Evolutionary conservation across 2,888 invertebrate genomes (phyloP).

Genomic region (Hyposoter didymator): DNA sequence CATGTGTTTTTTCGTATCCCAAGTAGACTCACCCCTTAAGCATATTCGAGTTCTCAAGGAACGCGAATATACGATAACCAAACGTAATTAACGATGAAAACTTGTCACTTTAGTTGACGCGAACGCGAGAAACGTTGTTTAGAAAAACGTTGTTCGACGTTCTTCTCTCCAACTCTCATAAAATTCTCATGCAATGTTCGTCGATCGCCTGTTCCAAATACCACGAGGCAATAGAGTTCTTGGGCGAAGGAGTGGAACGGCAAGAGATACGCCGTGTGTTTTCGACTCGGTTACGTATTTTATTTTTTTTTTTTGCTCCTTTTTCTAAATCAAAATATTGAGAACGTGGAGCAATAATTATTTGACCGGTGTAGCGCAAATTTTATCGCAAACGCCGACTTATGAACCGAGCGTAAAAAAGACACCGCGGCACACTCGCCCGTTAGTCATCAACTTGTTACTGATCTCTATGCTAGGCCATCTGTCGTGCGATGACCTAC

Average conservation of each 20-base stretch:
- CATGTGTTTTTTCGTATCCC: too few relatives aligned
- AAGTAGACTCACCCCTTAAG: too few relatives aligned
- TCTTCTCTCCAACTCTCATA: background rate
- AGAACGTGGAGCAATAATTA: background rate
- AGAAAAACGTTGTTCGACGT: background rate
- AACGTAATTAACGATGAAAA: background rate
- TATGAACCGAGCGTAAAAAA: too few relatives aligned
- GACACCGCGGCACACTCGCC: too few relatives aligned
- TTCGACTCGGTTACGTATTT: too few relatives aligned
- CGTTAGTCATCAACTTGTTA: background rate
- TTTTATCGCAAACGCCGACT: background rate
- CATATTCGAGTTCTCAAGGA: too few relatives aligned
- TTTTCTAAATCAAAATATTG: too few relatives aligned
- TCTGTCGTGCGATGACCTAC: background rate
- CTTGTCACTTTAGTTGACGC: background rate
- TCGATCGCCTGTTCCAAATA: background rate
- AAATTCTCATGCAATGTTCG: background rate
- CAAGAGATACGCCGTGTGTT: background rate
- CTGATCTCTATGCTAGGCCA: too few relatives aligned
- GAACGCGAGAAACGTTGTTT: background rate
- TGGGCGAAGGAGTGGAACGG: background rate
- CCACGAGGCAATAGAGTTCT: background rate
- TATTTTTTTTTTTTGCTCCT: too few relatives aligned
- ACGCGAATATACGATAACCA: background rate
- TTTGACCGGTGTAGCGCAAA: background rate